Percentiles rank a stretch among this genome's conserved stretches.
Conservation (phyloP, 2,797 vertebrate species). For the Nannoperca australis region DNA sequence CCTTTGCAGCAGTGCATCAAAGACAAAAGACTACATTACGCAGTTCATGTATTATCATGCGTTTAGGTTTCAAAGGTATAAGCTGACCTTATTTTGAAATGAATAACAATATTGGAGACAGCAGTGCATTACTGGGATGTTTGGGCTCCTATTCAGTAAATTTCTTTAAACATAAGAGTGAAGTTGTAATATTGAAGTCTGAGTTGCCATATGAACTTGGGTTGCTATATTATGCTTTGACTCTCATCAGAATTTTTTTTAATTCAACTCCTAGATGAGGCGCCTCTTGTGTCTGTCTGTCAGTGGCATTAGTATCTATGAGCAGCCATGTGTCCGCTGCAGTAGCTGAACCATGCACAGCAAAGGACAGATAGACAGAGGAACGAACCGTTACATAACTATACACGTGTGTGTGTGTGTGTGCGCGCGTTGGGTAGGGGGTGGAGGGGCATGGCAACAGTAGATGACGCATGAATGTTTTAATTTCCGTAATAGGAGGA, state of each 20-base stretch:
- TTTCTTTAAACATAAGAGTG: not conserved
- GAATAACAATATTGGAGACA: not conserved
- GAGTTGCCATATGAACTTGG: constrained; percentile 75
- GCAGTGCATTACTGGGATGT: not conserved
- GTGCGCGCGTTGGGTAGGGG: constrained; percentile 10
- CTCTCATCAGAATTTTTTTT: constrained; percentile 47
- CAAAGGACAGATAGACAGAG: constrained; percentile 58
- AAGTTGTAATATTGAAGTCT: constrained; percentile 42
- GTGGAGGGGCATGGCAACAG: constrained; percentile 17
- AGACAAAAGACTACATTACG: not conserved
- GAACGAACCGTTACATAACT: constrained; percentile 40
- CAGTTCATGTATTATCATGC: not conserved
- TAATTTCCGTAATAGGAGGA: constrained; percentile 39
- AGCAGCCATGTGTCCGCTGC: constrained; percentile 63
- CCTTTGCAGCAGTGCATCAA: not conserved
- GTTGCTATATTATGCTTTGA: constrained; percentile 63
- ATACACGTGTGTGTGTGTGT: not conserved
- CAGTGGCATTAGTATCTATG: constrained; percentile 60
- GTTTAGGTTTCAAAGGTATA: not conserved
- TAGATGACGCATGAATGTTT: constrained; percentile 59
- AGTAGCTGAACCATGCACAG: constrained; percentile 68
- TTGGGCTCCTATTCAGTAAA: constrained; percentile 4
- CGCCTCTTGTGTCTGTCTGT: constrained; percentile 44
- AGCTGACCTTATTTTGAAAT: not conserved
- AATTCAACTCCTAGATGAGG: constrained; percentile 53